Evolutionary conservation across 2,888 invertebrate genomes (phyloP), one percentile per base, ranked within the genome.

Genomic region (Litoditis marina): DNA sequence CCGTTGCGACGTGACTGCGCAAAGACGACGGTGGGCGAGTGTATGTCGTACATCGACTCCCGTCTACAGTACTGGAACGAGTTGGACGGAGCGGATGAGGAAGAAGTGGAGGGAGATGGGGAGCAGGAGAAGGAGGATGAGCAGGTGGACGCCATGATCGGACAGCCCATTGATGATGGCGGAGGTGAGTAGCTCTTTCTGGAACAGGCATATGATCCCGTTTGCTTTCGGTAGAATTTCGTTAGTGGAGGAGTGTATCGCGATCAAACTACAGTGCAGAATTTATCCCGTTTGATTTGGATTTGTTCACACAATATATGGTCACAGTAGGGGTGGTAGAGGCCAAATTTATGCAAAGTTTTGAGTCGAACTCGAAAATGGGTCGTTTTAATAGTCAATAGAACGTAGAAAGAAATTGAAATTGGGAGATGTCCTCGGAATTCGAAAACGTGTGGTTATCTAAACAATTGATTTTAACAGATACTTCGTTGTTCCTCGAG

Each of bases 401-500:
- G n/a, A n/a, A n/a, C n/a, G n/a, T n/a, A n/a, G n/a, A n/a, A n/a
- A n/a, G n/a, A n/a, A n/a, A n/a, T n/a, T n/a, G n/a, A n/a, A n/a
- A n/a, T n/a, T n/a, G n/a, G n/a, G n/a, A n/a, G n/a, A n/a, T n/a
- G n/a, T n/a, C n/a, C n/a, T n/a, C n/a, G n/a, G n/a, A n/a, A n/a
- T n/a, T n/a, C n/a, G n/a, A n/a, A n/a, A n/a, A n/a, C n/a, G n/a
- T n/a, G n/a, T n/a, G n/a, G n/a, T n/a, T n/a, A n/a, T n/a, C n/a
- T n/a, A n/a, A n/a, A n/a, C n/a, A n/a, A n/a, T n/a, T 16, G 47
- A 22, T 19, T 2, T 47, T 51, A 61, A 42, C 58, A 51, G 72
- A 72, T 31, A 59, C 63, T 46, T 64, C 66, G 2, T 55, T 63
- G 11, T 58, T 73, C 11, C 55, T 73, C 49, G 61, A 66, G 30